Evolutionary conservation across 1,140 invertebrate genomes (phyloP).

Genomic region (Cydia strobilella): DNA sequence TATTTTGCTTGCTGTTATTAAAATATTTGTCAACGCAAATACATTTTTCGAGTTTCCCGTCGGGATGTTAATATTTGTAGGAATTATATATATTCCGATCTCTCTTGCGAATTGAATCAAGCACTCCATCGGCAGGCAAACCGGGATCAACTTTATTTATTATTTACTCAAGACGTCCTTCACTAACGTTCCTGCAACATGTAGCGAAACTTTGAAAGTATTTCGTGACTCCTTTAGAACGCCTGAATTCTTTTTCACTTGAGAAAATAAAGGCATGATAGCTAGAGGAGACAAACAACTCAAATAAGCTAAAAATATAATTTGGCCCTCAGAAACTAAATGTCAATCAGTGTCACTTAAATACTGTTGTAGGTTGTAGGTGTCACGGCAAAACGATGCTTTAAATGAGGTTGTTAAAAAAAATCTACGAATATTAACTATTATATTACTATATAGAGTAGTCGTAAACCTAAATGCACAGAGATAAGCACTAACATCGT

Average conservation of each 20-base stretch:
- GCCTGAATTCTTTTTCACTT: too few relatives aligned
- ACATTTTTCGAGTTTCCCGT: not conserved
- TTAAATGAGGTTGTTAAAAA: too few relatives aligned
- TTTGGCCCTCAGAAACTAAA: too few relatives aligned
- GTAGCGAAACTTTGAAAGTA: not conserved
- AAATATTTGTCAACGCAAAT: not conserved
- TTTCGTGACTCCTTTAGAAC: not conserved
- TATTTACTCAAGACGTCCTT: conserved; percentile 8
- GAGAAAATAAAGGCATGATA: too few relatives aligned
- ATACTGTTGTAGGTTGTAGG: too few relatives aligned
- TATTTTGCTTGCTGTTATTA: not conserved
- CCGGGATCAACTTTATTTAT: conserved; percentile 15
- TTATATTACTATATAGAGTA: too few relatives aligned
- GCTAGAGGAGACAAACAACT: not conserved
- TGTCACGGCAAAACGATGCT: too few relatives aligned
- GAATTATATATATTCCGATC: not conserved
- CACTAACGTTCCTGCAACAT: not conserved
- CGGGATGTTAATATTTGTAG: not conserved
- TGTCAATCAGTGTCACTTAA: too few relatives aligned
- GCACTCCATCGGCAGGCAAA: not conserved
- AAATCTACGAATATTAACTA: too few relatives aligned
- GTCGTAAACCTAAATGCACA: too few relatives aligned
- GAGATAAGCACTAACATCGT: too few relatives aligned
- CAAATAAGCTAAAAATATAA: too few relatives aligned
- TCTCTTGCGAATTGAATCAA: not conserved